Percentiles rank a stretch among this genome's conserved stretches.
phyloP scores from a whole-genome alignment of 2,113 vertebrate species.

The Agapornis roseicollis region DNA sequence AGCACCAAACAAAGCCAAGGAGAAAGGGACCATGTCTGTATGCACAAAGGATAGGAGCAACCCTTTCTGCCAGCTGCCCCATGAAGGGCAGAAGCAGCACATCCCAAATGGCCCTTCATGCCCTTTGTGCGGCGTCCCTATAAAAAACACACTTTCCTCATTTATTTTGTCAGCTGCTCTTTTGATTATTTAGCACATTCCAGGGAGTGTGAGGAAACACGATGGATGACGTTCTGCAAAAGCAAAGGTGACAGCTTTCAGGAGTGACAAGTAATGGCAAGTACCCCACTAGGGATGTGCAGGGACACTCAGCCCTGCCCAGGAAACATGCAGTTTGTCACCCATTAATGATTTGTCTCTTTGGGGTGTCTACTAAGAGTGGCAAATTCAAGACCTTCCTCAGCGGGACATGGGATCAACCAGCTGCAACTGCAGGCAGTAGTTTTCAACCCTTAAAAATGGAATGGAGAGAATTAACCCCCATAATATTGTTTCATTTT shows the following conservation, averaged over 20 bases:
- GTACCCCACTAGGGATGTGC: not conserved
- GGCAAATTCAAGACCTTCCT: not conserved
- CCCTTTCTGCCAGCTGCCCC: not conserved
- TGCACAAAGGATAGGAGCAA: fast-evolving
- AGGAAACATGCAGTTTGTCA: not conserved
- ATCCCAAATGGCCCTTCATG: not conserved
- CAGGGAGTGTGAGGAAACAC: not conserved
- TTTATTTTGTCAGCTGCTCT: conserved; percentile 59
- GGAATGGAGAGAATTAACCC: not conserved
- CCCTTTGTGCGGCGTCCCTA: not conserved
- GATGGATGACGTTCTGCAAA: not conserved
- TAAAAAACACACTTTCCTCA: conserved; percentile 28
- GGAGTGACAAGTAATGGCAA: not conserved
- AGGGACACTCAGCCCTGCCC: not conserved
- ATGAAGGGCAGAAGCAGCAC: not conserved
- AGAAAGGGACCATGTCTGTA: not conserved
- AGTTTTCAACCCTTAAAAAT: not conserved
- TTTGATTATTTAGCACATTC: conserved; percentile 54
- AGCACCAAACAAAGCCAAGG: not conserved
- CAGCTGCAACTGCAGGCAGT: not conserved
- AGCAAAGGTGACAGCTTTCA: not conserved
- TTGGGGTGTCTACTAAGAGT: fast-evolving
- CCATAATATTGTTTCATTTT: not conserved
- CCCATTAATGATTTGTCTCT: not conserved
- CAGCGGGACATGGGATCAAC: not conserved